Percentiles rank a stretch among this genome's conserved stretches.
phyloP scores from a whole-genome alignment of 37 sponge, comb jelly and placozoan genomes.

The Halisarca cf. caerulea region DNA sequence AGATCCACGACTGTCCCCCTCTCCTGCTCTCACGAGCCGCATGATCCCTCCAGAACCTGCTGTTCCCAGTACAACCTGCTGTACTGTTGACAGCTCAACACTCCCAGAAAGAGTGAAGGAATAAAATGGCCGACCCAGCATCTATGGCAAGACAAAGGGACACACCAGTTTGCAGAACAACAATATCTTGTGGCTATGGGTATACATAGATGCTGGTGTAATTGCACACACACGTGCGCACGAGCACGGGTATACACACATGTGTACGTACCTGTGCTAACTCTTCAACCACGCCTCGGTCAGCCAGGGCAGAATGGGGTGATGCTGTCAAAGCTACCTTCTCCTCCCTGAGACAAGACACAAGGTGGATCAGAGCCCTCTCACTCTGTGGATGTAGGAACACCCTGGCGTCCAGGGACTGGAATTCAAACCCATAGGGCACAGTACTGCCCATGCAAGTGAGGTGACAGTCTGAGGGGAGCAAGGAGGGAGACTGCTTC shows the following conservation, averaged over 20 bases:
- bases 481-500: not conserved
- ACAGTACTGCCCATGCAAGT: slow-evolving; percentile 30
- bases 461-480: slow-evolving; percentile 41
- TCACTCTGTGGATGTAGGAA: slow-evolving; percentile 45
- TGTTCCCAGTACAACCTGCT: slow-evolving; percentile 35
- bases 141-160: slow-evolving; percentile 21
- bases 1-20: not conserved
- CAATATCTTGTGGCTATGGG: not conserved
- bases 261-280: not conserved
- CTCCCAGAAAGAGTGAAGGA: slow-evolving; percentile 6
- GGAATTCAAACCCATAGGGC: slow-evolving; percentile 62
- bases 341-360: not conserved
- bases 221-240: no score
- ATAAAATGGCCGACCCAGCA: slow-evolving; percentile 63
- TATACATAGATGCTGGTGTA: no score
- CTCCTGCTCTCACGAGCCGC: slow-evolving; percentile 6
- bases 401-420: not conserved
- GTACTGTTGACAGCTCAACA: not conserved
- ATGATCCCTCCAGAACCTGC: slow-evolving; percentile 32
- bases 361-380: slow-evolving; percentile 21
- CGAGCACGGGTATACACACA: no score
- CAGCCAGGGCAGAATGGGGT: not conserved
- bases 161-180: not conserved
- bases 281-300: not conserved
- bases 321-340: not conserved